Base-by-base conservation (phyloP, 2,888 invertebrate species). In the Hirtodrosophila trivittata region DNA sequence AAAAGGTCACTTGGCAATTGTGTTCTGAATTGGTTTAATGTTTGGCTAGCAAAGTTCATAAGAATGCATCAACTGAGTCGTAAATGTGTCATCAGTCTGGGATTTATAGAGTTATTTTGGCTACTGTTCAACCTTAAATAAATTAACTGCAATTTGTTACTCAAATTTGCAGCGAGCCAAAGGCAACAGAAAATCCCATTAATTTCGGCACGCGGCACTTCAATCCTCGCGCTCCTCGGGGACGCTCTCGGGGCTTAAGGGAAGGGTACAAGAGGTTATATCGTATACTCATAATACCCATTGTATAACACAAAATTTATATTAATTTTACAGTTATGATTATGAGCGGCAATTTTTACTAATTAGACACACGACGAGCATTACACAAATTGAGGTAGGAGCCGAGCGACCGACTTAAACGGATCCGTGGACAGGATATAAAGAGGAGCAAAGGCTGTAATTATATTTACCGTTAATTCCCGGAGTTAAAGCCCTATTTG, bases 401-500 rank as follows among this genome's bases (percentile, higher is more conserved):
- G 33, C 35, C 45, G 37, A 28, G 42, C 37, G 58, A 16, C 28
- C 35, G 21, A 47, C 43, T 35, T 32, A 14, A n/a, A 26, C 41
- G 14, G 13, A n/a, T 21, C 35, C 6, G n/a, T 13, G 13, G 12
- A 16, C n/a, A 8, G 7, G 5, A 28, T 28, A n/a, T 28, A n/a
- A 2, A 7, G 26, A 21, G 32, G 54, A 26, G n/a, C 18, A 30
- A 14, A 38, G 46, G 42, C 38, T 57, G 72, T 83, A 83, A 81
- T 81, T 81, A 83, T 83, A 77, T 80, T 81, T 83, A 72, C 84
- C 72, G 72, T 83, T 83, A 80, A 69, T 60, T 72, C 63, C 21
- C 42, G 16, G 37, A 46, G 56, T 52, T 60, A 50, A 45, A 72
- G 56, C 60, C 58, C 60, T 54, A 65, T 73, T 73, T 57, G 46